Conservation (phyloP, 2,113 vertebrate genomes). For the Speoplatyrhinus poulsoni region DNA sequence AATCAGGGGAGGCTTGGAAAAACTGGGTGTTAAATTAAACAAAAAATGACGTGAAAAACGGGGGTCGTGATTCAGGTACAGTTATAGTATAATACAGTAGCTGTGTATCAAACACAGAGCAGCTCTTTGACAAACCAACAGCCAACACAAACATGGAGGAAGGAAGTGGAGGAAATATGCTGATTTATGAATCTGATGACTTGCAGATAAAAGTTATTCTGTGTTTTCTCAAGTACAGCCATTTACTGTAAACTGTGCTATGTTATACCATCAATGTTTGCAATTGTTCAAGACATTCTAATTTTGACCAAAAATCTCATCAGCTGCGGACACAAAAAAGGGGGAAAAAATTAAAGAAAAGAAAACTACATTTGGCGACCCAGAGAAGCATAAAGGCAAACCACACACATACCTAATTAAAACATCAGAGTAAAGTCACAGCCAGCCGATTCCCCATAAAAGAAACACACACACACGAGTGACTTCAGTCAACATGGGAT, state of each 20-base stretch:
- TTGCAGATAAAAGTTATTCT: constrained; percentile 3
- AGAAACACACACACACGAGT: background rate
- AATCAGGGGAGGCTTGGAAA: constrained; percentile 86
- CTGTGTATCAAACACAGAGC: constrained; percentile 21
- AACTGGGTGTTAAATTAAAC: constrained; percentile 68
- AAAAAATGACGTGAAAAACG: background rate
- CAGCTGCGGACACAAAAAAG: too few relatives aligned
- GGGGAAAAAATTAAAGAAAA: background rate
- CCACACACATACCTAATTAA: constrained; percentile 1
- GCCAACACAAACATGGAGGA: constrained; percentile 17
- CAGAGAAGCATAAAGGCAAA: constrained; percentile 4
- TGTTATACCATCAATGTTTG: too few relatives aligned
- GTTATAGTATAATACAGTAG: constrained; percentile 16
- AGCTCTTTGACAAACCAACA: constrained; percentile 25
- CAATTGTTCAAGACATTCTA: too few relatives aligned
- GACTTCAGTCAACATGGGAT: background rate
- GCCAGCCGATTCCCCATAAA: constrained; percentile 2
- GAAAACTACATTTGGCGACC: background rate
- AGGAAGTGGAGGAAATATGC: background rate
- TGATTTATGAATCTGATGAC: background rate
- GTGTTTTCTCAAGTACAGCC: background rate
- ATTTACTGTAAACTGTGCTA: too few relatives aligned
- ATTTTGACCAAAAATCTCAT: too few relatives aligned
- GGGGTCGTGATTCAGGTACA: background rate
- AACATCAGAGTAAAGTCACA: background rate